Percentiles rank a stretch among this genome's conserved stretches.
phyloP scores from a whole-genome alignment of 2,113 vertebrate genomes.

The Sinocyclocheilus grahami region DNA sequence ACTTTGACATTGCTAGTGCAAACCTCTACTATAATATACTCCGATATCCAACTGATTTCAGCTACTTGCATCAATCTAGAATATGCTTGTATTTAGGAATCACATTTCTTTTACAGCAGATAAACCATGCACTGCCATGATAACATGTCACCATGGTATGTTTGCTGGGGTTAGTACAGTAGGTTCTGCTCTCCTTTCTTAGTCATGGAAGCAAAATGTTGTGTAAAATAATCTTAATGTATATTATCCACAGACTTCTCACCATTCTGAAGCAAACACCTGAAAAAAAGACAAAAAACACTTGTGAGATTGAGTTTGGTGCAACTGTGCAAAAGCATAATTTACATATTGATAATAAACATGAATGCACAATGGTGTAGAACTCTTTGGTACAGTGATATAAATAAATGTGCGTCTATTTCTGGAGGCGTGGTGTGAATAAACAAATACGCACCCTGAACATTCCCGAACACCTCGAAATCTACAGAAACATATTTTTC shows the following conservation, averaged over 20 bases:
- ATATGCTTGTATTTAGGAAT: neutral
- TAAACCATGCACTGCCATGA: neutral
- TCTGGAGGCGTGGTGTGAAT: slow-evolving; percentile 25
- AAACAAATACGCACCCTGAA: slow-evolving; percentile 80
- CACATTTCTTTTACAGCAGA: neutral
- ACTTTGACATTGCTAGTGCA: neutral
- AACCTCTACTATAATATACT: neutral
- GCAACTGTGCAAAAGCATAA: neutral
- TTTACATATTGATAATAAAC: no score
- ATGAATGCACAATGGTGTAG: neutral
- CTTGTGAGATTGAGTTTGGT: neutral
- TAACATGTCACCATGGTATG: neutral
- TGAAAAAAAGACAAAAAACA: slow-evolving; percentile 64
- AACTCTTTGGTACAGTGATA: neutral
- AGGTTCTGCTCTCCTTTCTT: neutral
- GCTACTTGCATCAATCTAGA: neutral
- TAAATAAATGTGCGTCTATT: neutral
- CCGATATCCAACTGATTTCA: neutral
- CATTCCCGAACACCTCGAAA: slow-evolving; percentile 86
- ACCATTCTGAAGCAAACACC: slow-evolving; percentile 95
- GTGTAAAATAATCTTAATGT: no score
- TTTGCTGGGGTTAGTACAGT: neutral
- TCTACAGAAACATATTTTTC: slow-evolving; percentile 80
- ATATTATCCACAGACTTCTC: slow-evolving; percentile 62
- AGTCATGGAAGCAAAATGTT: neutral